These are phyloP conservation scores for Gryon sp. DNA, from an alignment of 1,140 invertebrate species.

Conservation along the genomic window DNA sequence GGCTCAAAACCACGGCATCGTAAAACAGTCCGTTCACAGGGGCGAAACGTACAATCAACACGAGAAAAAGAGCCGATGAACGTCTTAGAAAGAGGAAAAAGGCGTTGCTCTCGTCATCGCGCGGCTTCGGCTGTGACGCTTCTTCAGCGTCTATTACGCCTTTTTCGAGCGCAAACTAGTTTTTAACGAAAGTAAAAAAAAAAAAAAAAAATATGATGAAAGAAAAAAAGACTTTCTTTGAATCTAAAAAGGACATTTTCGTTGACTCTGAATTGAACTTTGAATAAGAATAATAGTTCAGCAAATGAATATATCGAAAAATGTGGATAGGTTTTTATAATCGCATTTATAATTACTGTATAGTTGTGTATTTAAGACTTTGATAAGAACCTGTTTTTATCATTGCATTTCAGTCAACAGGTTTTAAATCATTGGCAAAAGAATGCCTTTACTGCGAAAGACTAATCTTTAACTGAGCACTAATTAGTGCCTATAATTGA, in stretches of 20 bases:
- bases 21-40: slow-evolving; percentile 74
- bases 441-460: slow-evolving; percentile 13
- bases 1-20: slow-evolving; percentile 70
- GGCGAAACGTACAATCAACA: slow-evolving; percentile 64
- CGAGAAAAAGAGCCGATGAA: slow-evolving; percentile 47
- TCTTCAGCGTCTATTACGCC: slow-evolving; percentile 39
- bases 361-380: slow-evolving; percentile 20
- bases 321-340: slow-evolving; percentile 14
- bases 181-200: slow-evolving; percentile 36
- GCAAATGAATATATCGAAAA: background rate
- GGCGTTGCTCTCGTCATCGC: slow-evolving; percentile 62
- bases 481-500: slow-evolving; percentile 28
- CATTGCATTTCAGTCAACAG: slow-evolving; percentile 33
- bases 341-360: slow-evolving; percentile 21
- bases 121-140: slow-evolving; percentile 56
- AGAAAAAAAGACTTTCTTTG: slow-evolving; percentile 42
- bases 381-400: slow-evolving; percentile 45
- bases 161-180: slow-evolving; percentile 22
- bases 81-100: slow-evolving; percentile 45
- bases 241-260: too few species aligned
- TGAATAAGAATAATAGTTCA: too few species aligned
- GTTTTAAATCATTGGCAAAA: slow-evolving; percentile 19
- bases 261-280: too few species aligned
- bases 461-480: slow-evolving; percentile 25
- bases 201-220: slow-evolving; percentile 21